Conservation (phyloP, 2,888 invertebrate species). For the Frankliniella intonsa region DNA sequence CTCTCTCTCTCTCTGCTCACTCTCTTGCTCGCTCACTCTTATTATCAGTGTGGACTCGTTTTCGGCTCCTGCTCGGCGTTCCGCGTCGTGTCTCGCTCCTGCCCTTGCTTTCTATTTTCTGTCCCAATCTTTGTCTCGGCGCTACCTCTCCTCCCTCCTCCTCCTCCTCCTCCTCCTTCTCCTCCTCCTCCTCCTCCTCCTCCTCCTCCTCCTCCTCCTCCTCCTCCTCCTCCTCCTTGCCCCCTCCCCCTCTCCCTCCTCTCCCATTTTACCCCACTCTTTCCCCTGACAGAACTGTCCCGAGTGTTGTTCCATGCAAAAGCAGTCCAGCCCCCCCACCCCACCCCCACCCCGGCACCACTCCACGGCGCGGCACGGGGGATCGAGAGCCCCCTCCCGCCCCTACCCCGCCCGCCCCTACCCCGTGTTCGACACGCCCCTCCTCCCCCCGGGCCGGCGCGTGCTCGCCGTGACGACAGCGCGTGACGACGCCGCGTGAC, state of each 20-base stretch:
- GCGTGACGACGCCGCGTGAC: slow-evolving; percentile 12
- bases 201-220: too few species aligned
- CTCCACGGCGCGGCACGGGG: background rate
- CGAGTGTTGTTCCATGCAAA: too few species aligned
- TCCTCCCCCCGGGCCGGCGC: background rate
- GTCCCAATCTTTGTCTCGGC: slow-evolving; percentile 31
- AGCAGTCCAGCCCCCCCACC: too few species aligned
- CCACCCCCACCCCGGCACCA: too few species aligned
- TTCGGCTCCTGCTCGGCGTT: too few species aligned
- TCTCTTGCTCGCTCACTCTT: background rate
- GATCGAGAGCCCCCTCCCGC: slow-evolving; percentile 39
- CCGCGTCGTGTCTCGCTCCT: too few species aligned
- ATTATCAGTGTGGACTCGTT: background rate
- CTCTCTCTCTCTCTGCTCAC: background rate
- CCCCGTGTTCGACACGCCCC: slow-evolving; percentile 21
- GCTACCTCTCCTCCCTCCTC: slow-evolving; percentile 2
- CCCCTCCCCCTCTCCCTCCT: too few species aligned
- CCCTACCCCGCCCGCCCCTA: slow-evolving; percentile 30
- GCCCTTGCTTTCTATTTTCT: background rate
- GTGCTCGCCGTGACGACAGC: background rate
- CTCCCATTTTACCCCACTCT: slow-evolving; percentile 28
- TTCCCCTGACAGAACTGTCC: too few species aligned
- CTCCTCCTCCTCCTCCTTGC: too few species aligned
- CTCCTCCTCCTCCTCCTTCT: too few species aligned
- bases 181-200: too few species aligned